Evolutionary conservation across 2,113 vertebrate species (phyloP), one percentile per base, ranked within the genome.

Genomic region (Ameiurus melas): DNA sequence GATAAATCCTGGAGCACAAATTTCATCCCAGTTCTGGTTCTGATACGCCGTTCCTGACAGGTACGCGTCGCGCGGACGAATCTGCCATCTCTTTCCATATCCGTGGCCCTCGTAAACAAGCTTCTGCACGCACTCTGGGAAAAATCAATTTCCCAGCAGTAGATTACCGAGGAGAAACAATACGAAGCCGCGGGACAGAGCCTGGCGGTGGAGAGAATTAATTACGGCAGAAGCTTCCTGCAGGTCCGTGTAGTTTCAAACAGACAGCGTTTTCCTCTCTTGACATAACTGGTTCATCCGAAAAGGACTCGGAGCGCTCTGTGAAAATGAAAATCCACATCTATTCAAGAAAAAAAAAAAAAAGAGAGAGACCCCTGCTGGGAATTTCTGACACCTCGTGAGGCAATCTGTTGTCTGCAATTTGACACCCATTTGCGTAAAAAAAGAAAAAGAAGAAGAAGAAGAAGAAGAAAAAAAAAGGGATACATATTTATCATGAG

Each of bases 91-190:
- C n/a, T 25, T 77, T 51, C 73, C n/a, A 6, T 30, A 47, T 51
- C 25, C 62, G 3, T 62, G 25, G 17, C 78, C 57, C 55, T 22
- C n/a, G 6, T 92, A 87, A 93, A 90, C 82, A 66, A 77, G 79
- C 86, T 85, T 81, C 81, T 64, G 68, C 89, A 73, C 88, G 53
- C 86, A 43, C 82, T 43, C 39, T 66, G 90, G 87, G 90, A 93
- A 91, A 43, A 93, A 93, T 92, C 91, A 84, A 93, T 93, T 93
- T 93, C 90, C 84, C 85, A 89, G 84, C 86, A 62, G 80, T 87
- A 88, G 85, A 92, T 89, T 92, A 85, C 84, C 68, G 75, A 85
- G 83, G 70, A 92, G 86, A 92, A 92, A 91, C 89, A 90, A 89
- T 85, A 83, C 87, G 84, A 87, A 86, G 78, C 71, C 86, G 36